phyloP scores from a whole-genome alignment of 2,113 vertebrate genomes.

The Catagonus wagneri region DNA sequence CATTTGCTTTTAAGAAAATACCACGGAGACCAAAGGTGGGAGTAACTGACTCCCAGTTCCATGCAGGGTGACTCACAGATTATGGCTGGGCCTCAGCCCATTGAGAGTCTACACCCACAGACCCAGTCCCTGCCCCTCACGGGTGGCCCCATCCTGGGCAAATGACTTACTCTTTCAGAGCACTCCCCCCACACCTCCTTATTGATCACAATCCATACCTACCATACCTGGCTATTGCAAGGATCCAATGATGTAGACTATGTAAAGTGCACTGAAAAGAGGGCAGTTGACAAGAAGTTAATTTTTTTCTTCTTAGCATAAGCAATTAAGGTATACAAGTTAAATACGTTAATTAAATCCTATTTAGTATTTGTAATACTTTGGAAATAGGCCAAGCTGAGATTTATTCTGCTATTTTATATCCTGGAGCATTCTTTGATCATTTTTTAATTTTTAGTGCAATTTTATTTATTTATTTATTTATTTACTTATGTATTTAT shows the following conservation, averaged over 20 bases:
- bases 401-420: conserved; percentile 18
- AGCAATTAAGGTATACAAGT: not conserved
- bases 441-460: conserved; percentile 37
- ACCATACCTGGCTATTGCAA: not conserved
- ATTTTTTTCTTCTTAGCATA: not conserved
- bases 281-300: not conserved
- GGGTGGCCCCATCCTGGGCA: not conserved
- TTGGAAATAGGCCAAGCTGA: conserved; percentile 38
- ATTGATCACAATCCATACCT: not conserved
- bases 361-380: not conserved
- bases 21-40: not conserved
- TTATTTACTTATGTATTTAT: too few relatives aligned
- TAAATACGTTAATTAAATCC: not conserved
- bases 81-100: not conserved
- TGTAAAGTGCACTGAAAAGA: not conserved
- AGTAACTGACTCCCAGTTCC: not conserved
- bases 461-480: not conserved
- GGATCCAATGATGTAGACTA: not conserved
- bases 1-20: not conserved
- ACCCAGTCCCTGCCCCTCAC: not conserved
- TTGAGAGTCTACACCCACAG: not conserved
- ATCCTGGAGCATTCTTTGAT: not conserved
- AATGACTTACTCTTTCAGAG: not conserved
- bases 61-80: not conserved
- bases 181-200: not conserved